These are phyloP conservation scores for Morelia viridis DNA, from an alignment of 2,797 vertebrate species.

Conservation along the genomic window DNA sequence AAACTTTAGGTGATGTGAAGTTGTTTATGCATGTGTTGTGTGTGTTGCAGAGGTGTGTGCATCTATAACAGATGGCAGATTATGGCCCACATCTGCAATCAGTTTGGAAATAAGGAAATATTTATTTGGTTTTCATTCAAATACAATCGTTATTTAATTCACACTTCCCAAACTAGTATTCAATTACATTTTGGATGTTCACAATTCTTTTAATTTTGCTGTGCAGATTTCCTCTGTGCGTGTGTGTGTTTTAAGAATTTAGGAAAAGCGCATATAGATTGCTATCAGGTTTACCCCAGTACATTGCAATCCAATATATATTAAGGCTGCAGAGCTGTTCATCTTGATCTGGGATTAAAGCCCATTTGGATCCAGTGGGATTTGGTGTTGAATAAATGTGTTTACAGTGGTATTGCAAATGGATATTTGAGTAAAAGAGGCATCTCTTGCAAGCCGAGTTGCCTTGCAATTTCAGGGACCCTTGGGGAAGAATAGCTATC, in stretches of 20 bases:
- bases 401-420: not conserved
- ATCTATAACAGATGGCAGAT: not conserved
- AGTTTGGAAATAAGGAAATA: not conserved
- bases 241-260: not conserved
- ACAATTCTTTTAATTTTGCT: not conserved
- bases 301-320: not conserved
- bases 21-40: not conserved
- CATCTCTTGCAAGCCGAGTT: not conserved
- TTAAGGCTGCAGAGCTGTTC: not conserved
- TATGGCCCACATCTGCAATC: not conserved
- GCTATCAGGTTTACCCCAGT: not conserved
- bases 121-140: not conserved
- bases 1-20: not conserved
- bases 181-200: not conserved
- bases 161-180: not conserved
- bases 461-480: not conserved
- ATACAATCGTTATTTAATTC: not conserved
- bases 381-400: not conserved
- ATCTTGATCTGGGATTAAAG: not conserved
- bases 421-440: not conserved
- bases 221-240: not conserved
- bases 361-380: not conserved
- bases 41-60: not conserved
- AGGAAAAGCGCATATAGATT: not conserved
- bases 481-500: not conserved